Base-by-base conservation (phyloP, 2,113 vertebrate species). In the Platycercus adscitus region DNA sequence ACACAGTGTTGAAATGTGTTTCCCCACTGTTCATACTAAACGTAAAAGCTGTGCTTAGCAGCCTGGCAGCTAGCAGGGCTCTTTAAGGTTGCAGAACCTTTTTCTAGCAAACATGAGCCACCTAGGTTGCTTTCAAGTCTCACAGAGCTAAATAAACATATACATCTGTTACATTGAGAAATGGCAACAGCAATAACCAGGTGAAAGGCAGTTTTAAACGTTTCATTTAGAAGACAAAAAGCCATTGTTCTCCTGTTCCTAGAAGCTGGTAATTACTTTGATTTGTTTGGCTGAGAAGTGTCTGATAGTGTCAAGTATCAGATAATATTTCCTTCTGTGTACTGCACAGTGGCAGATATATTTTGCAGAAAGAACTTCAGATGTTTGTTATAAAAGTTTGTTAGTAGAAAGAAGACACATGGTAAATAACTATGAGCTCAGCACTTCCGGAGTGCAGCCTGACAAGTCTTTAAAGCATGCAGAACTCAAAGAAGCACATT, bases 311-410 rank as follows among this genome's bases (percentile, higher is more conserved):
- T 63, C 43, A 78, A 28, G 16, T 20, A 41, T 21, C 49, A 76
- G 63, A 14, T 1, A 73, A 1, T 15, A 58, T 23, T 69, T 78
- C 53, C 41, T 31, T 37, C 47, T 41, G 31, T 23, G 31, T 39
- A 76, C 21, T 25, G 26, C 75, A 41, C 70, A 84, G 44, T 8
- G 7, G n/a, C 60, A 86, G 49, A 75, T 81, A 39, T 47, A 29
- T 89, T 95, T 76, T 88, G 66, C 73, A 78, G 70, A 47, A 96
- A 77, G 69, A 95, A 94, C 61, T 94, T 86, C 58, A 94, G 28
- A 37, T 93, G 79, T 65, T 95, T 76, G 21, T 72, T 81, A 76
- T 2, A 46, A 6, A 71, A 70, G 58, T 47, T 72, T 3, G 0
- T 53, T n/a, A 84, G 53, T 6, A 43, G 33, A 55, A 75, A 71